Evolutionary conservation across 2,797 vertebrate species (phyloP), one percentile per base, ranked within the genome.

Genomic region (Trachops cirrhosus): DNA sequence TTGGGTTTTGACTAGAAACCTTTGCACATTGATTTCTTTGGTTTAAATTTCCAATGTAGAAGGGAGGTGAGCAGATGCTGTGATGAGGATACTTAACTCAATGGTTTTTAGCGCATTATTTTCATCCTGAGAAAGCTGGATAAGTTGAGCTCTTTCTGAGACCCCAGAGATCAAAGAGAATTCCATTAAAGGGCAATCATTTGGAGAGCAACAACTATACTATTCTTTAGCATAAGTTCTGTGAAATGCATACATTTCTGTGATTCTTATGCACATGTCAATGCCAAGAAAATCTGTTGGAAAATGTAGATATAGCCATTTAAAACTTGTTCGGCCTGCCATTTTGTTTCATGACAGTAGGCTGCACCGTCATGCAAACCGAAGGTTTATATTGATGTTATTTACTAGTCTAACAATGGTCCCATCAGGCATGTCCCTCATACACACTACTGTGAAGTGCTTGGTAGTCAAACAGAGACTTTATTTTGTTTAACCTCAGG

Each of bases 161-260:
- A 95, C 71, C 79, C 62, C 46, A 71, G 85, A 95, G 88, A 95
- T 71, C 88, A 95, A 94, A 97, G 71, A 95, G 64, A 92, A 89
- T 75, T 52, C 57, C 37, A n/a, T 86, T 19, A 59, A 73, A 73
- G 62, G 74, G 68, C 48, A 89, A 59, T 19, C 2, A 0, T 94
- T 71, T 89, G 78, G 86, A 93, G 78, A 95, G 54, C 21, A 91
- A 59, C 50, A 78, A 48, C 62, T 86, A 15, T 12, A 12, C 41
- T 73, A 64, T 85, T 52, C 68, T 96, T 93, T 44, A 71, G 52
- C 86, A 80, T 86, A 86, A 87, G 73, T 70, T 83, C 84, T 93
- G 64, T 44, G 83, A 96, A 89, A 88, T 8, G 41, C 48, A n/a
- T 14, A 73, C 52, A 86, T 46, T 86, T 89, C 74, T 74, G 39